Conservation (phyloP, 1,140 invertebrate species). For the Drusus annulatus region DNA sequence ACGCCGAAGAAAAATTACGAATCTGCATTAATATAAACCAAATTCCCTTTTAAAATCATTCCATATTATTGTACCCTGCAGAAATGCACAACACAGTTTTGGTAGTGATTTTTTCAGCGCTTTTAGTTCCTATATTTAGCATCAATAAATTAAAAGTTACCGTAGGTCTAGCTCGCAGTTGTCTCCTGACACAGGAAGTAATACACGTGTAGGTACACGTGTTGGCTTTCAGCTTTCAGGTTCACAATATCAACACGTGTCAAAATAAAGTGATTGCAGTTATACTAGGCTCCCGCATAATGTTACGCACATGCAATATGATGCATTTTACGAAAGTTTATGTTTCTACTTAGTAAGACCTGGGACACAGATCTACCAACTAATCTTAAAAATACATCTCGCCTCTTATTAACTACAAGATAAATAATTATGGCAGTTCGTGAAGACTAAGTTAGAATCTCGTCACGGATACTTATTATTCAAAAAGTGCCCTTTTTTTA, state of each 20-base stretch:
- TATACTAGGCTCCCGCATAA: background rate
- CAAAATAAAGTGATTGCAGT: constrained; percentile 29
- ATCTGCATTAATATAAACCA: background rate
- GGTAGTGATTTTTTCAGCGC: background rate
- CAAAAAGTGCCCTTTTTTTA: no score
- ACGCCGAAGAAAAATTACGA: no score
- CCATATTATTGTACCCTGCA: background rate
- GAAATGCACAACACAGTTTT: background rate
- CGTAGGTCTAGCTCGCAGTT: background rate
- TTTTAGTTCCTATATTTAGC: constrained; percentile 14
- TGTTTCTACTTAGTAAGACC: no score
- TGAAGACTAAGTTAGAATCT: no score
- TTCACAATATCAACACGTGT: constrained; percentile 14
- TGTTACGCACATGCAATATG: background rate
- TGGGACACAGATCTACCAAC: no score
- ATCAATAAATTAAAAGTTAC: constrained; percentile 15
- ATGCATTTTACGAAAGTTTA: no score
- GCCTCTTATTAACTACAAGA: no score
- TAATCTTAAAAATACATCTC: no score
- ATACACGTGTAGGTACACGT: constrained; percentile 5
- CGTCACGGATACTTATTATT: no score
- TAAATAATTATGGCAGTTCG: no score
- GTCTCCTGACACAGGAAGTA: constrained; percentile 13
- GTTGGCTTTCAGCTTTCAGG: constrained; percentile 15
- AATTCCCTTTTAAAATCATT: background rate